Evolutionary conservation across 2,888 invertebrate species (phyloP).

Genomic region (Alentia gelatinosa): DNA sequence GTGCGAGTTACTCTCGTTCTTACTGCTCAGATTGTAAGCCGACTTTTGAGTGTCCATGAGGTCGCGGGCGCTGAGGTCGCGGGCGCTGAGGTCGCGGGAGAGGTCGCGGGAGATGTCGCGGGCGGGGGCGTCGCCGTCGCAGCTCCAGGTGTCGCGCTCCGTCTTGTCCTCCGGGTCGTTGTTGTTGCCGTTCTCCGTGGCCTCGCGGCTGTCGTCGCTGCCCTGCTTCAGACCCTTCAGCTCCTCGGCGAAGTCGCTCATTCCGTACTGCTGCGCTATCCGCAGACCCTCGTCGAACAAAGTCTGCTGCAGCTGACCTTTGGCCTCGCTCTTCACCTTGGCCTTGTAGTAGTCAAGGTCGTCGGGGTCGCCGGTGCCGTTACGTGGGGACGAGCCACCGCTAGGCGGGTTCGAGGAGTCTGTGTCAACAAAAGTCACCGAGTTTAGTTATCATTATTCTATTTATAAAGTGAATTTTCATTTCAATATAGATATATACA

Average conservation of each 20-base stretch:
- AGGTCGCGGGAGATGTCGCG: background rate
- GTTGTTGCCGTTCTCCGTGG: background rate
- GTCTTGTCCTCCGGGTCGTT: conserved; percentile 37
- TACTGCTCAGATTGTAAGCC: background rate
- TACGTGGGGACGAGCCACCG: conserved; percentile 46
- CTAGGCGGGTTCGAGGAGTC: conserved; percentile 47
- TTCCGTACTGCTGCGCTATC: conserved; percentile 80
- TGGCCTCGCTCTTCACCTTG: conserved; percentile 18
- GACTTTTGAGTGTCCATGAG: background rate
- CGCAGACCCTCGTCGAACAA: conserved; percentile 82
- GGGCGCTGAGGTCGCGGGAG: background rate
- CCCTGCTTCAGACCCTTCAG: conserved; percentile 66
- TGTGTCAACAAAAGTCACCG: background rate
- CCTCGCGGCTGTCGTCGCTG: conserved; percentile 30
- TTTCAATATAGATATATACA: too few relatives aligned
- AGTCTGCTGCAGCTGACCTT: conserved; percentile 75
- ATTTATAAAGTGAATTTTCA: too few relatives aligned
- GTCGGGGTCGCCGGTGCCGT: background rate
- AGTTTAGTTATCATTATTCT: too few relatives aligned
- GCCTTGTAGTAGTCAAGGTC: conserved; percentile 45
- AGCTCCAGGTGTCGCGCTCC: background rate
- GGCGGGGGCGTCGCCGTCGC: background rate
- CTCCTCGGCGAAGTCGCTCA: conserved; percentile 77
- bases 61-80: background rate
- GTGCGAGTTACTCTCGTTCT: conserved; percentile 5